Conservation (phyloP, 1,140 invertebrate species). For the Macrostomum lignano region DNA sequence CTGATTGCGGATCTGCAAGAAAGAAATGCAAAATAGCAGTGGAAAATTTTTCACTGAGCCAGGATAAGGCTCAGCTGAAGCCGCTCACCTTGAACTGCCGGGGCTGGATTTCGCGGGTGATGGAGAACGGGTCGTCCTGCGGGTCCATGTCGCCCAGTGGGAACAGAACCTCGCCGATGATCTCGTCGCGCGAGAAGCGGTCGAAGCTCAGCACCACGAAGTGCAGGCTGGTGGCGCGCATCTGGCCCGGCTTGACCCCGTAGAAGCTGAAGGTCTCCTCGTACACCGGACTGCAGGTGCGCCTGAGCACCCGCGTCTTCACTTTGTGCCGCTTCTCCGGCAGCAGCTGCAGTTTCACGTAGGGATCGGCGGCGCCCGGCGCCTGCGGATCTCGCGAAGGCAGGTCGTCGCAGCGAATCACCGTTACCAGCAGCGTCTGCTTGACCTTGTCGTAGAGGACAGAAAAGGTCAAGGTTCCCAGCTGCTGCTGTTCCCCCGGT, state of each 20-base stretch:
- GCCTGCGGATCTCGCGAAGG: constrained; percentile 16
- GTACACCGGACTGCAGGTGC: constrained; percentile 54
- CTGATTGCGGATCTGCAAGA: constrained; percentile 39
- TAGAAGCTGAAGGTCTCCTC: constrained; percentile 63
- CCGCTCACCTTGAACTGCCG: constrained; percentile 21
- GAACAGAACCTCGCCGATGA: constrained; percentile 42
- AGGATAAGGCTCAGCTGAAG: too few species aligned
- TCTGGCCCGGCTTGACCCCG: constrained; percentile 38
- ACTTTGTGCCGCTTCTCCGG: constrained; percentile 59
- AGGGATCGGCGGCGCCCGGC: constrained; percentile 54
- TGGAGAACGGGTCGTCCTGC: too few species aligned
- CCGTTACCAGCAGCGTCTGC: constrained; percentile 58
- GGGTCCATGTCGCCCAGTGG: constrained; percentile 11
- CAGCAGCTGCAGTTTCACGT: constrained; percentile 52
- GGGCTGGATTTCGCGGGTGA: constrained; percentile 17
- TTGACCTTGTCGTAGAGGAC: constrained; percentile 52
- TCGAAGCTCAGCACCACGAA: constrained; percentile 59
- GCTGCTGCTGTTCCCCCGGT: too few species aligned
- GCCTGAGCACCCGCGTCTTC: constrained; percentile 49
- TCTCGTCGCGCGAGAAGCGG: constrained; percentile 55
- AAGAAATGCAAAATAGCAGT: too few species aligned
- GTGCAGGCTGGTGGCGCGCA: constrained; percentile 43
- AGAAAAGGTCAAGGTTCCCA: constrained; percentile 48
- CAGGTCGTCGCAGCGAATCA: constrained; percentile 32
- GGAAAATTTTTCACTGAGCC: too few species aligned